Evolutionary conservation across 2,888 invertebrate species (phyloP), one percentile per base, ranked within the genome.

Genomic region (Pristionchus entomophagus): DNA sequence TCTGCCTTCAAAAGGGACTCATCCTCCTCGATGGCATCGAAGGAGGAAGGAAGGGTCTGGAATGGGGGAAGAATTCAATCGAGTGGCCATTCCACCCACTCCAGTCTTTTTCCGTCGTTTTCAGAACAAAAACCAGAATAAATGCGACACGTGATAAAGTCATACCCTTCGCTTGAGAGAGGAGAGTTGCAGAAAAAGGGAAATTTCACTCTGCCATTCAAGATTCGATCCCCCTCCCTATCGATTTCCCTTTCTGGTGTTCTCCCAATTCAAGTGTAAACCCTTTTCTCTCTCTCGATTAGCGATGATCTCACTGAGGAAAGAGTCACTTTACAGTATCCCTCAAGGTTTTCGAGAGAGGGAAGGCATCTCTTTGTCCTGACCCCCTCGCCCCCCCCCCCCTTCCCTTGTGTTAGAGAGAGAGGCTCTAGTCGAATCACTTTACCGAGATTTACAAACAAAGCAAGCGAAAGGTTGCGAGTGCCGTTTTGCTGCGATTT

Each of bases 371-470:
- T 6, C 65, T 65, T 65, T 65, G 65, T 65, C 65, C 35, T 17
- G 22, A 22, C 4, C 8, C 19, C 35, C 19, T 65, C 17, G 59
- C 29, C 29, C 59, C 14, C 32, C 12, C 19, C 65, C 35, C 65
- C 32, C 10, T 17, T 73, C 41, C 73, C 73, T n/a, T 73, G 73
- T 26, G n/a, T 26, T 45, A n/a, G n/a, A n/a, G n/a, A n/a, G n/a
- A n/a, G n/a, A 19, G 5, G n/a, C 38, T 14, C 73, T 73, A 73
- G 38, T 41, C 8, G 73, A 73, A 73, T 26, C 19, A 45, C 73
- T 73, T 73, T 73, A 73, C 73, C 73, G 73, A 73, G n/a, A 73
- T 26, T 73, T 73, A 73, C 73, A 45, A 45, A 73, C 73, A 73
- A 73, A 73, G 41, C 41, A n/a, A 45, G n/a, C 45, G 41, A 45